Base-by-base conservation (phyloP, 2,888 invertebrate genomes). In the Choristoneura rosaceana region DNA sequence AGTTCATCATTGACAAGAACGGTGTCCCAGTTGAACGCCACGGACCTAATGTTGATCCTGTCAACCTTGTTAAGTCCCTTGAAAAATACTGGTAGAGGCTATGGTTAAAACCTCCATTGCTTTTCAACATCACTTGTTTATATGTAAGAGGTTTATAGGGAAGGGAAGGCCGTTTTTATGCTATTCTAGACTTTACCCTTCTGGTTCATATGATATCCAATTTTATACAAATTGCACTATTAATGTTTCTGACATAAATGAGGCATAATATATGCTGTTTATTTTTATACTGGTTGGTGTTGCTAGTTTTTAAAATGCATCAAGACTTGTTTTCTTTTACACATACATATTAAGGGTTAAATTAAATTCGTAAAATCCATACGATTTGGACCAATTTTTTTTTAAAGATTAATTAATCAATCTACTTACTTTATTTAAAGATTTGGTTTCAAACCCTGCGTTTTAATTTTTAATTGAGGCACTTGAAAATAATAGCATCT, bases 1-100 rank as follows among this genome's bases (percentile, higher is more conserved):
- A 98, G 86, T 98, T 98, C 90, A 95, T 98, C 74, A 92, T 97
- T 17, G 94, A 97, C 90, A 96, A 96, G 80, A 88, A 96, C 38
- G 97, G 97, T 4, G 90, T 95, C 9, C 96, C 96, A 0, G 95
- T 96, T 1, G 96, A 96, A 78, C 94, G 96, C 71, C 96, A 95
- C 78, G 96, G 95, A 0, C 96, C 96, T 0, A 96, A 95, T 45
- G 93, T 94, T 0, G 94, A 95, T 73, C 95, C 95, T 0, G 79
- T 87, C 73, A 92, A 94, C 76, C 81, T 95, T 74, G 92, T 93
- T 3, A 91, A 92, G 61, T 89, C 93, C 45, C 91, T 95, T 69
- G 95, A 95, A 75, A 95, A 95, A 80, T 95, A 95, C 80, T 95
- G 95, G 91, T 95, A 64, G 50, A 63, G 9, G 3, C 12, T 34